Percentiles rank a stretch among this genome's conserved stretches.
phyloP scores from a whole-genome alignment of 2,113 vertebrate genomes.

The Glaucomys volans region DNA sequence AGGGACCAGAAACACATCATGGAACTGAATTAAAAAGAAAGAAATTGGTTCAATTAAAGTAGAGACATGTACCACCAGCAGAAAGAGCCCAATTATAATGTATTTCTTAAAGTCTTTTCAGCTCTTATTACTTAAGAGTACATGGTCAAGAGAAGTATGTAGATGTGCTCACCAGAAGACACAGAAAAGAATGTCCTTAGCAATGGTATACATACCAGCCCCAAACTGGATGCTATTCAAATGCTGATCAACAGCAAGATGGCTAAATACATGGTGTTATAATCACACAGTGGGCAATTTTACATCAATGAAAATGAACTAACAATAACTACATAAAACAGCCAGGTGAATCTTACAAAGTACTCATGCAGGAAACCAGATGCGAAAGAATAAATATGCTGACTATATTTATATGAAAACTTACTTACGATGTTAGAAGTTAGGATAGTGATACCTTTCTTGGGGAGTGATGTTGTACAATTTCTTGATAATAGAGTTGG shows the following conservation, averaged over 20 bases:
- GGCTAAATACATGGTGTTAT: not conserved
- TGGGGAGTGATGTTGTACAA: not conserved
- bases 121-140: not conserved
- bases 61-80: not conserved
- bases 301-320: not conserved
- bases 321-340: not conserved
- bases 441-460: not conserved
- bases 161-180: not conserved
- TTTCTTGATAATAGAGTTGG: not conserved
- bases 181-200: not conserved
- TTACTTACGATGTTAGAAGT: not conserved
- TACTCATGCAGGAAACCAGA: not conserved
- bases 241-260: not conserved
- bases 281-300: not conserved
- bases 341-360: not conserved
- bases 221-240: not conserved
- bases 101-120: not conserved
- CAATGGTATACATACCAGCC: not conserved
- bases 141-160: not conserved
- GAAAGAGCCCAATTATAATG: not conserved
- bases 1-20: not conserved
- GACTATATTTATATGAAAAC: not conserved
- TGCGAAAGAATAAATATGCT: not conserved
- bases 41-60: not conserved
- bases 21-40: conserved; percentile 34